Evolutionary conservation across 1,140 invertebrate genomes (phyloP).

Genomic region (Pseudomyrmex pallidus): DNA sequence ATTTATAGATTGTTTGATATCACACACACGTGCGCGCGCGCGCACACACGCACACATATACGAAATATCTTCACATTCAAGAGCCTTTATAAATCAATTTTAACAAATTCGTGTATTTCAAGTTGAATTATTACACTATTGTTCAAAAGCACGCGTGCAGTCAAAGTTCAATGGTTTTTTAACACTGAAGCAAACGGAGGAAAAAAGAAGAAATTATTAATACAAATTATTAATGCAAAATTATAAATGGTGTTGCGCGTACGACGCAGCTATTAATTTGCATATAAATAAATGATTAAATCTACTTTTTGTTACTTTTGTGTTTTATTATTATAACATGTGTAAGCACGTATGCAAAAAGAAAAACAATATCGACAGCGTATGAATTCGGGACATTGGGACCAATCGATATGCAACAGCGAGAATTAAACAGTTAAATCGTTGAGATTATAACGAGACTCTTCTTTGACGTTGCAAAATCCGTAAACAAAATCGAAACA

Average conservation of each 20-base stretch:
- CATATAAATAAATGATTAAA: constrained; percentile 38
- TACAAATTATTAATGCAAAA: too few relatives aligned
- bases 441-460: neutral
- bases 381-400: neutral
- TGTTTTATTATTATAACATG: neutral
- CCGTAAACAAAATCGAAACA: constrained; percentile 21
- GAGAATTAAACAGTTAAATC: too few relatives aligned
- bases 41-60: too few relatives aligned
- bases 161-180: neutral
- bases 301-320: neutral
- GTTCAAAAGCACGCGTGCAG: too few relatives aligned
- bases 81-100: neutral
- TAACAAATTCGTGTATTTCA: neutral
- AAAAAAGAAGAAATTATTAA: too few relatives aligned
- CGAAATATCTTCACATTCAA: too few relatives aligned
- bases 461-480: neutral
- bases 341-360: neutral
- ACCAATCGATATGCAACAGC: neutral
- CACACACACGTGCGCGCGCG: neutral
- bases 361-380: constrained; percentile 8
- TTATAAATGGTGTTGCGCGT: too few relatives aligned
- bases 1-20: neutral
- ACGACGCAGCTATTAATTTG: neutral
- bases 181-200: too few relatives aligned
- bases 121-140: constrained; percentile 8